Evolutionary conservation across 2,113 vertebrate species (phyloP).

Genomic region (Anolis carolinensis): DNA sequence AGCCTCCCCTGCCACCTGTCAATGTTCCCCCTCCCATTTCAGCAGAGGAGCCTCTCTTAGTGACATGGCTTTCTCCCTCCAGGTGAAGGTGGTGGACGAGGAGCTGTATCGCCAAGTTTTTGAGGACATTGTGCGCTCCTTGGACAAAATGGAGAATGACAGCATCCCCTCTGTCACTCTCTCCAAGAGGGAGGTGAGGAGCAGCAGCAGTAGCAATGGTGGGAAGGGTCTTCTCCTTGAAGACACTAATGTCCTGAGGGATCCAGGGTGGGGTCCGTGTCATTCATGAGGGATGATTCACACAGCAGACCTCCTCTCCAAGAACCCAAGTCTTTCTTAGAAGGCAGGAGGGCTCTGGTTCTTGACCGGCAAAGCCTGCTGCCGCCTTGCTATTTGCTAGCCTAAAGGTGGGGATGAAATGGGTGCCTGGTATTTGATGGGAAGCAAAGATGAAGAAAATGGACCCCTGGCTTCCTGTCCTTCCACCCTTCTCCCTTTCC

Average conservation of each 20-base stretch:
- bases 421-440: background rate
- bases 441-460: too few relatives aligned
- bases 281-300: background rate
- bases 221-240: background rate
- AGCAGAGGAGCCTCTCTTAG: background rate
- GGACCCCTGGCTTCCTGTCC: background rate
- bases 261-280: too few relatives aligned
- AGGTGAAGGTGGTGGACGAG: constrained; percentile 90
- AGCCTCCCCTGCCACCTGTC: background rate
- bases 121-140: constrained; percentile 90
- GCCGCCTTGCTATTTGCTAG: too few relatives aligned
- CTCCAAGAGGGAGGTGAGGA: constrained; percentile 85
- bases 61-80: constrained; percentile 36
- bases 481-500: constrained; percentile 3
- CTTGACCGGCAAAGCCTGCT: too few relatives aligned
- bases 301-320: too few relatives aligned
- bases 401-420: too few relatives aligned
- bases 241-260: background rate
- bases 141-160: constrained; percentile 97
- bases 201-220: background rate
- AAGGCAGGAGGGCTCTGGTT: too few relatives aligned
- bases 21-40: background rate
- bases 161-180: constrained; percentile 92
- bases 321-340: background rate
- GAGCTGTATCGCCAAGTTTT: constrained; percentile 87